Base-by-base conservation (phyloP, 1,140 invertebrate genomes). In the Delia radicum region DNA sequence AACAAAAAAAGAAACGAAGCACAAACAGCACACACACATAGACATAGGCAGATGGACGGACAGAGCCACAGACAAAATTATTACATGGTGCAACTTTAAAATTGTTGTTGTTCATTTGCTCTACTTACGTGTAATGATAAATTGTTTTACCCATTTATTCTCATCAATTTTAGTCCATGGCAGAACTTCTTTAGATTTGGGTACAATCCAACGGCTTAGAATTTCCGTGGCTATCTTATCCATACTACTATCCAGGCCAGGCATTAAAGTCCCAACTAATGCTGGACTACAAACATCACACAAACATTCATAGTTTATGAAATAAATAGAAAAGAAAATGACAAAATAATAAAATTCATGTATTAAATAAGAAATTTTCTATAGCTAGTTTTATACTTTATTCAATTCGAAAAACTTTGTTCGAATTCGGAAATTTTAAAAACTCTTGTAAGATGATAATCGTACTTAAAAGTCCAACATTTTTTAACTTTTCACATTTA, bases 201-300 rank as follows among this genome's bases (percentile, higher is more conserved):
- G 84, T 2, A 77, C 73, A 24, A 82, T 74, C 81, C 82, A 85
- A 24, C 78, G 77, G 24, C 84, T 85, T 12, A 85, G 33, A 15
- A 83, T 27, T 24, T 78, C 77, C 18, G 78, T 78, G 13, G 84
- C 81, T 5, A 85, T 74, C 6, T 76, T 79, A 37, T 85, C 84
- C 77, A 85, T 82, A 28, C 83, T 82, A 7, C 74, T 78, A 69
- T 85, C 84, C 0, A 85, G 74, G 0, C 80, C 84, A 2, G 84
- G 81, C 82, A 85, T 81, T 18, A 85, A 21, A 1, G 82, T 83
- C 31, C 84, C 84, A 37, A 85, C 78, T 3, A 85, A 65, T 26
- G 84, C 80, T 65, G 84, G 84, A 72, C 78, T 78, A 67, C 28
- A 75, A 46, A 67, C 27, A 28, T n/a, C 1, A 15, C 15, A 26